Base-by-base conservation (phyloP, 2,113 vertebrate genomes). In the Eulacestoma nigropectus region DNA sequence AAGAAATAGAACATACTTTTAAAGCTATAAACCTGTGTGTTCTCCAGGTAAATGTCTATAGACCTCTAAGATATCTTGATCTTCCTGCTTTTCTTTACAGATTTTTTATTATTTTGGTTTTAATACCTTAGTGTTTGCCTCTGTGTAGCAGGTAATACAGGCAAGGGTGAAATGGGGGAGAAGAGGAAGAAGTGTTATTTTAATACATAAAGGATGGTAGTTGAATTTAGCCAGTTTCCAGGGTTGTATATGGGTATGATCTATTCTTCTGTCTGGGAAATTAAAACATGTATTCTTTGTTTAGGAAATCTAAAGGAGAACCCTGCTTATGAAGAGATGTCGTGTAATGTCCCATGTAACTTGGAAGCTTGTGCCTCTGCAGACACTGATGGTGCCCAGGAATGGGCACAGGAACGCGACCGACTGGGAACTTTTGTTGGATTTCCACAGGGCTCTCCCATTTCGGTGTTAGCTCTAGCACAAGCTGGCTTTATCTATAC, bases 401-500 rank as follows among this genome's bases (percentile, higher is more conserved):
- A 99, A 33, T 99, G 98, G 97, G 97, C 98, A 35, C 76, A 89
- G 53, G 97, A 99, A 27, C 75, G 39, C 18, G 84, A 55, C 41
- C 98, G 99, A 39, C 83, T 98, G 50, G 94, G 81, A 70, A 99
- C 99, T 4, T 99, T 99, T 95, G 82, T 52, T 37, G 96, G 91
- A 73, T 99, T 99, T 77, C 98, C 98, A 27, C 96, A 90, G 79
- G 89, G 41, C 69, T 96, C 97, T 50, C 98, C 98, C 4, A 92
- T 99, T 68, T 97, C 99, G 0, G 97, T 98, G 6, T 94, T 95
- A 53, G 98, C 97, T 7, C 70, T 99, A 50, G 99, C 99, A 42
- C 97, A 94, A 42, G 99, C 99, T 33, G 99, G 99, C 46, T 99
- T 99, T 95, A 98, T 98, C 57, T 99, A 98, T 87, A 99, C 98